Evolutionary conservation across 2,888 invertebrate genomes (phyloP), one percentile per base, ranked within the genome.

Genomic region (Drosophila aldrichi): DNA sequence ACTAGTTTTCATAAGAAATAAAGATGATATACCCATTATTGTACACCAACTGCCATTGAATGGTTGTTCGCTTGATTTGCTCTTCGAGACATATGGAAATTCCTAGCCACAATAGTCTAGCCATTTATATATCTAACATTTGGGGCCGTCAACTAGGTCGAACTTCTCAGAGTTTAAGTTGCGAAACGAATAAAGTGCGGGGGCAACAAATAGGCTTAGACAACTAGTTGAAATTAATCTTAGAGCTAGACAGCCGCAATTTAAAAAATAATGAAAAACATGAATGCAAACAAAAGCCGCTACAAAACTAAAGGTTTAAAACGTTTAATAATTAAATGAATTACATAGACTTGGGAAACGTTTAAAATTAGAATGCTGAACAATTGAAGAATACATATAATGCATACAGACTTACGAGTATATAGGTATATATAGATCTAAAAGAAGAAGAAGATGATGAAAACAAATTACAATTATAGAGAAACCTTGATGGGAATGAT

Each of bases 21-120:
- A 14, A 14, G 36, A 14, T 36, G 32, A 32, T 32, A 10, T 9
- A 32, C 32, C 32, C 32, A 10, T 32, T 36, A 12, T 12, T 36
- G 36, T 36, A 36, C 14, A 14, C 14, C 36, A 59, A 43, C 51
- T 51, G 63, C 65, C 72, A 72, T 77, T 63, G 10, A 63, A 58
- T 66, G 67, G 70, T 40, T 49, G 7, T 22, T 60, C 18, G n/a
- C 22, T 59, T 22, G 32, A 70, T 48, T 49, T 18, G 55, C 44
- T 58, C 41, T 46, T 46, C 44, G 22, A 41, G 46, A 32, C 14
- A 25, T n/a, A 48, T 32, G 32, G 46, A 48, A 44, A 72, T 59
- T 70, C 79, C 79, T 65, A 67, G 58, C 51, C 59, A 62, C 57
- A 63, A 63, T 46, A 69, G 79, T 82, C 86, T 74, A 74, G 79